Evolutionary conservation across 2,113 vertebrate genomes (phyloP).

Genomic region (Amia ocellicauda): DNA sequence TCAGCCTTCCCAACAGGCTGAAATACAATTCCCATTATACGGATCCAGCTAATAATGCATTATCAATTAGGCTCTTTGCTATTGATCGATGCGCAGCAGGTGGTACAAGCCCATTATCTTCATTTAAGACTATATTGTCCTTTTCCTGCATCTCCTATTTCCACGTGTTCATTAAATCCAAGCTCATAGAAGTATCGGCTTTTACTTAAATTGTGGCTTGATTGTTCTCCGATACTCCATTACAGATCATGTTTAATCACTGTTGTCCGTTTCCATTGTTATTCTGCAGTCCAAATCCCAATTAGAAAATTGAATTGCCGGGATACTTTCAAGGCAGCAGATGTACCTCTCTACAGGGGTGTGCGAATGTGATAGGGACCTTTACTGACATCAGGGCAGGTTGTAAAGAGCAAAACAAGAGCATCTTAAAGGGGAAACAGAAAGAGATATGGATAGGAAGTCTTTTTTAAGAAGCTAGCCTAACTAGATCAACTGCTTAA

Average conservation of each 20-base stretch:
- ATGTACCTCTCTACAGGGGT: too few species aligned
- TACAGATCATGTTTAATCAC: constrained; percentile 64
- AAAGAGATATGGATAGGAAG: too few species aligned
- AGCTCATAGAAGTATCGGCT: constrained; percentile 48
- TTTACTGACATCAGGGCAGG: too few species aligned
- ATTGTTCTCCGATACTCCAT: constrained; percentile 55
- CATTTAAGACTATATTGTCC: constrained; percentile 54
- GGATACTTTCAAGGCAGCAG: too few species aligned
- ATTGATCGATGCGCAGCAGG: constrained; percentile 71
- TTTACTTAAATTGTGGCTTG: constrained; percentile 54
- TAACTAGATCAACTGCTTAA: too few species aligned
- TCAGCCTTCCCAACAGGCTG: constrained; percentile 59
- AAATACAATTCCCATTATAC: constrained; percentile 69
- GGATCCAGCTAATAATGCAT: constrained; percentile 66
- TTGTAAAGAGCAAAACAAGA: too few species aligned
- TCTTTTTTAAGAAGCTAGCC: too few species aligned
- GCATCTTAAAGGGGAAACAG: too few species aligned
- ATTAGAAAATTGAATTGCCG: constrained; percentile 1
- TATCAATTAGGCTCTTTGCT: constrained; percentile 72
- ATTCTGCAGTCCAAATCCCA: constrained; percentile 7
- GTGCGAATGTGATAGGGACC: too few species aligned
- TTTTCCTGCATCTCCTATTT: constrained; percentile 55
- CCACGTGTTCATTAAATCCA: constrained; percentile 57
- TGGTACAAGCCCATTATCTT: constrained; percentile 61
- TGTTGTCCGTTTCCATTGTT: constrained; percentile 24